Evolutionary conservation across 2,797 vertebrate species (phyloP).

Genomic region (Gallinago solitaria): DNA sequence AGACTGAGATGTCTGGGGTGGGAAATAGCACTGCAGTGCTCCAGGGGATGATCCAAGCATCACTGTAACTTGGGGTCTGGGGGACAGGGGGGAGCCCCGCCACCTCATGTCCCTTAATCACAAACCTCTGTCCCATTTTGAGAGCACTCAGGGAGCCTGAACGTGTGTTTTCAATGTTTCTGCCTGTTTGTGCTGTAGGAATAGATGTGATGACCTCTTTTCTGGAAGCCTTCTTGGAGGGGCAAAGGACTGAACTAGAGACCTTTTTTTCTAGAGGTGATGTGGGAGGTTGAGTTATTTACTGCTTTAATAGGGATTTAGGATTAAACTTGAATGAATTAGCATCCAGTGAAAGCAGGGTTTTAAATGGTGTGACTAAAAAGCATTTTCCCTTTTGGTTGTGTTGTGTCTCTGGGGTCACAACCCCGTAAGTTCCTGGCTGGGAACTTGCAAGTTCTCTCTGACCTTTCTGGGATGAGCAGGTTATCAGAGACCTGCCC

Average conservation of each 20-base stretch:
- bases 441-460: neutral
- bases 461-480: conserved; percentile 30
- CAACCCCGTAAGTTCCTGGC: conserved; percentile 20
- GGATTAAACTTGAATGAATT: neutral
- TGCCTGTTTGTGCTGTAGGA: neutral
- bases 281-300: neutral
- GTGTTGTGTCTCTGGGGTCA: conserved; percentile 1
- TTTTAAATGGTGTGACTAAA: conserved; percentile 29
- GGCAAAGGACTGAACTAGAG: neutral
- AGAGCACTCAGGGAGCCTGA: neutral
- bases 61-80: neutral
- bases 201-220: neutral
- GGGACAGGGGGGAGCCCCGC: neutral
- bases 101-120: neutral
- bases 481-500: neutral
- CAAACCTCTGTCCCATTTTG: neutral
- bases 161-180: neutral
- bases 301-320: neutral
- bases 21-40: neutral
- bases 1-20: neutral
- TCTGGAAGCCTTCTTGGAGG: neutral
- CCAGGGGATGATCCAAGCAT: neutral
- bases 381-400: conserved; percentile 7
- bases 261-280: neutral
- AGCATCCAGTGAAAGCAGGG: conserved; percentile 9